A percentile compares a stretch with the other conserved stretches of the same genome.
Conservation (phyloP, 2,113 vertebrate genomes). For the Regulus satrapa region DNA sequence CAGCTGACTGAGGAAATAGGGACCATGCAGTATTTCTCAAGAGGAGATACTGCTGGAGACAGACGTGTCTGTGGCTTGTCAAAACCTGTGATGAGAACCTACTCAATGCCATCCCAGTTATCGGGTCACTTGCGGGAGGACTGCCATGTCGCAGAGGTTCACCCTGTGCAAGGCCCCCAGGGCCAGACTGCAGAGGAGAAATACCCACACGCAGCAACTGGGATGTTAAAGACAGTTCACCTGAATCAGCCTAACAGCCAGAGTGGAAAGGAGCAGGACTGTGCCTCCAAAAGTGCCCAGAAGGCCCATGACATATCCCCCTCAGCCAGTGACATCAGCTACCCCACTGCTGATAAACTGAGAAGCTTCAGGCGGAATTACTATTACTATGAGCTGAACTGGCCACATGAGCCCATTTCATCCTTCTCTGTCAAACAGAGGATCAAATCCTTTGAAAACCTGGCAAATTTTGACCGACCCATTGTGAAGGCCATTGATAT, state of each 20-base stretch:
- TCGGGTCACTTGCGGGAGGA: conserved; percentile 61
- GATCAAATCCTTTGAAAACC: conserved; percentile 95
- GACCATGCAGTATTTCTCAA: neutral
- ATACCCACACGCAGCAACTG: neutral
- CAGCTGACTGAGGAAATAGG: neutral
- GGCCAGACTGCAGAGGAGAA: neutral
- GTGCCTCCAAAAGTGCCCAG: neutral
- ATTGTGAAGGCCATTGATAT: conserved; percentile 73
- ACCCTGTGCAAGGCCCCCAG: neutral
- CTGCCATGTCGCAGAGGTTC: neutral
- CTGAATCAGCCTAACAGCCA: conserved; percentile 26
- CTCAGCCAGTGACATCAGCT: neutral
- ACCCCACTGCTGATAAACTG: conserved; percentile 30
- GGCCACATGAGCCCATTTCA: conserved; percentile 77
- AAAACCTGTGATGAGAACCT: conserved; percentile 72
- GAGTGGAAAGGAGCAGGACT: conserved; percentile 19
- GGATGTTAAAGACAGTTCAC: neutral
- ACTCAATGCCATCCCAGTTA: conserved; percentile 75
- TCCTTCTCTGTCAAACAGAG: conserved; percentile 90
- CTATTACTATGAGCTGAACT: conserved; percentile 76
- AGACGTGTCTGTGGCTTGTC: conserved; percentile 30
- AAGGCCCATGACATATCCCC: neutral
- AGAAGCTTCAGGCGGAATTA: conserved; percentile 73
- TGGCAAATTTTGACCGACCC: conserved; percentile 84
- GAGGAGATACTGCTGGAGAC: neutral